Evolutionary conservation across 2,888 invertebrate species (phyloP).

Genomic region (Spilarctia lutea): DNA sequence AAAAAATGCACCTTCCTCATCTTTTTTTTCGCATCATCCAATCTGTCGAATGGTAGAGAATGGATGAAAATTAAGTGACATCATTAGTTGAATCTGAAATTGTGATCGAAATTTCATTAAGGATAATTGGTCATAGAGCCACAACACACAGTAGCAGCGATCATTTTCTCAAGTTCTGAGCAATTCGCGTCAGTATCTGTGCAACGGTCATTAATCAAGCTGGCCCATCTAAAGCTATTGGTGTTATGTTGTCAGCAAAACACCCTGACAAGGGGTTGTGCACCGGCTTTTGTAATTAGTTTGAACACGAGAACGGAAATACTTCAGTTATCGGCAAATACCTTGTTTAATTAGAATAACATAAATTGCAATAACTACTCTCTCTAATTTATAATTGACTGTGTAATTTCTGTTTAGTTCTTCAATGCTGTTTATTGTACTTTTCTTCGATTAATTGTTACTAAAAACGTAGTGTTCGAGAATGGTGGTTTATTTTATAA

Average conservation of each 20-base stretch:
- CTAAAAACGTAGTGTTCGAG: too few relatives aligned
- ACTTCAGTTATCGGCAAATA: neutral
- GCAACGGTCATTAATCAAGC: constrained; percentile 4
- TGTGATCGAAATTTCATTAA: too few relatives aligned
- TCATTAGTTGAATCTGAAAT: too few relatives aligned
- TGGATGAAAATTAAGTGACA: too few relatives aligned
- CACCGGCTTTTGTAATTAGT: constrained; percentile 1
- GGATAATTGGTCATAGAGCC: neutral
- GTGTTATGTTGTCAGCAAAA: constrained; percentile 7
- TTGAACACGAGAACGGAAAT: neutral
- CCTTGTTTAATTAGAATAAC: neutral
- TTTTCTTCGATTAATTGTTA: too few relatives aligned
- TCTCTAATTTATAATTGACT: too few relatives aligned
- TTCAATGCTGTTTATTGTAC: too few relatives aligned
- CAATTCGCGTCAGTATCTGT: neutral
- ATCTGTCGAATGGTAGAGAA: too few relatives aligned
- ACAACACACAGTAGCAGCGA: neutral
- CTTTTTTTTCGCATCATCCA: too few relatives aligned
- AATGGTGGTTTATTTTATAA: too few relatives aligned
- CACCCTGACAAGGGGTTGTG: neutral
- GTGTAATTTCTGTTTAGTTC: too few relatives aligned
- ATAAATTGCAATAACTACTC: neutral
- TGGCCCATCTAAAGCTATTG: neutral
- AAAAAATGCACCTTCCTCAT: too few relatives aligned
- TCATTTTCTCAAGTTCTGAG: neutral